phyloP scores from a whole-genome alignment of 1,140 invertebrate genomes.

The Drosophila orena region DNA sequence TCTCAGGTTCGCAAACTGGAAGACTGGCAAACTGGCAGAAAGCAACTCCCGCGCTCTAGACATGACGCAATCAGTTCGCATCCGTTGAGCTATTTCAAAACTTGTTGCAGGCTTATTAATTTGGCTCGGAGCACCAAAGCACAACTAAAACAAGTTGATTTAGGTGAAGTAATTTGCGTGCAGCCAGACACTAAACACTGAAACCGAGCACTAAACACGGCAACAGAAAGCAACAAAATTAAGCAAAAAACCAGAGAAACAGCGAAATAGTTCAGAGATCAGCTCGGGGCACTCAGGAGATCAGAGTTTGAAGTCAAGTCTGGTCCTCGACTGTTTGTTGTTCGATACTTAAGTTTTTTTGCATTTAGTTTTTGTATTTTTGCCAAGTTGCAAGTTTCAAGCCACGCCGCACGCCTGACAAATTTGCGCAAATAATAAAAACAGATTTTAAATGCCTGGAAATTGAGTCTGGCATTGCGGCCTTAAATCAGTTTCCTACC shows the following conservation, averaged over 20 bases:
- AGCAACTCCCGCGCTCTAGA: conserved; percentile 35
- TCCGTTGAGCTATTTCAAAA: conserved; percentile 63
- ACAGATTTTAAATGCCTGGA: conserved; percentile 56
- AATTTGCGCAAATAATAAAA: conserved; percentile 61
- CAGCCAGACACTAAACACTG: conserved; percentile 48
- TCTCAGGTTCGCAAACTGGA: conserved; percentile 28
- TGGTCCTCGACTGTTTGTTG: conserved; percentile 26
- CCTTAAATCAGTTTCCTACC: conserved; percentile 50
- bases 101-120: conserved; percentile 68
- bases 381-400: conserved; percentile 9
- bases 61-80: conserved; percentile 66
- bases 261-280: conserved; percentile 62
- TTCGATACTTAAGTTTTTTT: conserved; percentile 16
- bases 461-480: conserved; percentile 50
- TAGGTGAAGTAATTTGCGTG: conserved; percentile 76
- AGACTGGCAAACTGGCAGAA: neutral
- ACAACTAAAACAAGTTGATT: conserved; percentile 68
- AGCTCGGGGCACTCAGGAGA: conserved; percentile 47
- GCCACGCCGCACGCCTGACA: conserved; percentile 49
- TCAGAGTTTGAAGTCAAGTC: conserved; percentile 35
- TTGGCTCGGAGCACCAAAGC: conserved; percentile 55
- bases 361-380: conserved; percentile 1
- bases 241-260: conserved; percentile 16
- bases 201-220: conserved; percentile 33
- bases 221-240: conserved; percentile 31